A percentile compares a stretch with the other conserved stretches of the same genome.
Conservation (phyloP, 2,797 vertebrate genomes). For the Anguilla pacifica region DNA sequence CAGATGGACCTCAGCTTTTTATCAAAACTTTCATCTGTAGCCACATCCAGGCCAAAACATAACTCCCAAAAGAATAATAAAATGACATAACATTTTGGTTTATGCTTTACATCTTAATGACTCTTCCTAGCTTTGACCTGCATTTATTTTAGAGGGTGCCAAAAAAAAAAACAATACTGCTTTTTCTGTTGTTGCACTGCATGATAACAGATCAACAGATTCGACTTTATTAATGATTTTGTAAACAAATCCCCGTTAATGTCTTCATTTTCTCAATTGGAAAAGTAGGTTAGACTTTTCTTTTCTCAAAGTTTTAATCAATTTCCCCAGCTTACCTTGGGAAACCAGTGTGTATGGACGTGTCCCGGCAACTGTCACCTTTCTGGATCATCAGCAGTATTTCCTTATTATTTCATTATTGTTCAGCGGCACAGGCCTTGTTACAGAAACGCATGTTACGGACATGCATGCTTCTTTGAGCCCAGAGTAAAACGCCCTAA, state of each 20-base stretch:
- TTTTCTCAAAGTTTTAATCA: neutral
- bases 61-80: constrained; percentile 57
- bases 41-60: constrained; percentile 72
- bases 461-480: neutral
- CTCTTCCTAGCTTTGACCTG: neutral
- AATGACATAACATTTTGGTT: neutral
- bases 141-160: neutral
- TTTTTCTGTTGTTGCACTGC: neutral
- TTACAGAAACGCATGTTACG: neutral
- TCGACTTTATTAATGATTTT: neutral
- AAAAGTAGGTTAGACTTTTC: neutral
- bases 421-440: neutral
- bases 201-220: neutral
- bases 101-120: neutral
- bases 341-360: neutral
- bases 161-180: neutral
- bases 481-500: constrained; percentile 1
- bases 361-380: neutral
- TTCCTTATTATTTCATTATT: neutral
- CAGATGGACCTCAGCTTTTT: constrained; percentile 65
- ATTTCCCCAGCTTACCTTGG: neutral
- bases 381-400: neutral
- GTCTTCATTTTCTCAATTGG: neutral
- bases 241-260: neutral
- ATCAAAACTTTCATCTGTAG: constrained; percentile 74